Conservation (phyloP, 1,140 invertebrate genomes). For the Eciton burchellii region DNA sequence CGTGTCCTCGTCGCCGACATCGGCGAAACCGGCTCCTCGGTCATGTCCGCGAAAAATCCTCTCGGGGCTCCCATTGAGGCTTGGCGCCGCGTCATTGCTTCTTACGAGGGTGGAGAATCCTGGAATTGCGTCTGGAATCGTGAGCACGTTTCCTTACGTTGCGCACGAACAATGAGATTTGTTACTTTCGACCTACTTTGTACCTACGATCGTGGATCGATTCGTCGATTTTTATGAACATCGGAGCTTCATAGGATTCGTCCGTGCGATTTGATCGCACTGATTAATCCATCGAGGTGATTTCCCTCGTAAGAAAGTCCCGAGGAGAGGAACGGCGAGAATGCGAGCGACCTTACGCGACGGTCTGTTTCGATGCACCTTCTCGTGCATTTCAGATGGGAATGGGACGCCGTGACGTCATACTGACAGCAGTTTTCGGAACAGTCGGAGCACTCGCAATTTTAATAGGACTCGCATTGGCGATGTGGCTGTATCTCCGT, state of each 20-base stretch:
- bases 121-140: too few species aligned
- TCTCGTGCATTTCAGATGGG: conserved; percentile 78
- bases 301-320: background rate
- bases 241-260: too few species aligned
- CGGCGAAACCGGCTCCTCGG: background rate
- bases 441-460: conserved; percentile 84
- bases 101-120: background rate
- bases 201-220: background rate
- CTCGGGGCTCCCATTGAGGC: background rate
- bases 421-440: conserved; percentile 85
- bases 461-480: conserved; percentile 83
- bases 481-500: conserved; percentile 84
- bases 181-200: background rate
- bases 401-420: conserved; percentile 85
- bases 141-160: background rate
- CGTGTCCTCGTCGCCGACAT: background rate
- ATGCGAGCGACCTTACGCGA: background rate
- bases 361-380: background rate
- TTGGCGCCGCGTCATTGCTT: background rate
- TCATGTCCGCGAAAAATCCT: background rate
- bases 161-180: background rate
- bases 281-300: background rate
- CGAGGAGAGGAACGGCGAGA: background rate
- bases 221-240: too few species aligned
- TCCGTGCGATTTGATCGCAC: background rate